Evolutionary conservation across 2,113 vertebrate species (phyloP).

Genomic region (Gymnorhina tibicen): DNA sequence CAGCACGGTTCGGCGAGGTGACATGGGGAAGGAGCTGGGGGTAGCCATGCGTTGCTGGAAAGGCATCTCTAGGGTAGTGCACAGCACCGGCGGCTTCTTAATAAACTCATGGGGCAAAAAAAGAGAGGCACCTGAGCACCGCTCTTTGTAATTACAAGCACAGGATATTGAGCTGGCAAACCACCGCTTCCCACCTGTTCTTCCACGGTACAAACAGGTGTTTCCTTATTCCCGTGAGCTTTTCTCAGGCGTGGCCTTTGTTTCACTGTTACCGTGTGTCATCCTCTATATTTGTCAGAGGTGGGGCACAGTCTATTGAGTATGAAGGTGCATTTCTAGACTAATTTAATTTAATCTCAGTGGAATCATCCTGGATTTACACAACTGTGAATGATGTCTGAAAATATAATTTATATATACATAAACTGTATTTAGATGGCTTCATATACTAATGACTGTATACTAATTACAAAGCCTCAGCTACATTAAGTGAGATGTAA

Average conservation of each 20-base stretch:
- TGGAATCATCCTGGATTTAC: not conserved
- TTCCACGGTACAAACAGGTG: constrained; percentile 15
- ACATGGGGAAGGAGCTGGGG: not conserved
- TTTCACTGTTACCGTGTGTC: not conserved
- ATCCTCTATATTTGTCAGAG: not conserved
- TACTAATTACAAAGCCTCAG: not conserved
- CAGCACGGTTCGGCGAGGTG: not conserved
- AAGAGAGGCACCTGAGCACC: not conserved
- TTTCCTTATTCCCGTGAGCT: constrained; percentile 3
- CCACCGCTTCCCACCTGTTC: constrained; percentile 50
- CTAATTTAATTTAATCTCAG: not conserved
- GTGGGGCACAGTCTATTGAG: not conserved
- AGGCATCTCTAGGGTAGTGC: not conserved
- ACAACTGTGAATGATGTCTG: not conserved
- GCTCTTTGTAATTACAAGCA: not conserved
- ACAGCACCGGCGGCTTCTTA: not conserved
- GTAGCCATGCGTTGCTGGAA: not conserved
- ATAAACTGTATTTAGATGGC: not conserved
- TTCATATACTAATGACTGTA: not conserved
- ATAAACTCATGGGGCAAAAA: not conserved
- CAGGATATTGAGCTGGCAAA: constrained; percentile 24
- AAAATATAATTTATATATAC: not conserved
- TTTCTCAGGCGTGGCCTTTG: constrained; percentile 35
- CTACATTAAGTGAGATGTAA: not conserved
- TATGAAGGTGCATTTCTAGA: not conserved